A percentile compares a stretch with the other conserved stretches of the same genome.
Conservation (phyloP, 2,888 invertebrate genomes). For the Drepanosiphum platanoidis region DNA sequence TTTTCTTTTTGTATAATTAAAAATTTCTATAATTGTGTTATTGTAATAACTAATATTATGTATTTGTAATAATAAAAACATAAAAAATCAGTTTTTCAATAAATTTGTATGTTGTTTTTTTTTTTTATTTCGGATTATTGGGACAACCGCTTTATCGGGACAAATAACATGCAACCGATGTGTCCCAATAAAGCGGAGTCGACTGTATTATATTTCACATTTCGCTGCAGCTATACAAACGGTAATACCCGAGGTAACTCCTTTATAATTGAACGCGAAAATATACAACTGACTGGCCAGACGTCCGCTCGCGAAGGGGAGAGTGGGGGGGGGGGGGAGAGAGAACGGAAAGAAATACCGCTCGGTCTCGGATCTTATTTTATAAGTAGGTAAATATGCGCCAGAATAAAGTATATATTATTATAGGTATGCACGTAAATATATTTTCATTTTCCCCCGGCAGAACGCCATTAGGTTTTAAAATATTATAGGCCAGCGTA, state of each 20-base stretch:
- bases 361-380: background rate
- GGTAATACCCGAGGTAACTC: constrained; percentile 12
- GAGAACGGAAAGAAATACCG: background rate
- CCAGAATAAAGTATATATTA: background rate
- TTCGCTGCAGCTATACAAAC: background rate
- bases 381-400: background rate
- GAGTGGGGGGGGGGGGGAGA: background rate
- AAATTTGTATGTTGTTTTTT: too few relatives aligned
- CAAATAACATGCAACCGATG: too few relatives aligned
- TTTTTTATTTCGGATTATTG: too few relatives aligned
- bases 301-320: background rate
- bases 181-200: too few relatives aligned
- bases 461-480: background rate
- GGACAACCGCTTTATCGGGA: too few relatives aligned
- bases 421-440: too few relatives aligned
- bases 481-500: background rate
- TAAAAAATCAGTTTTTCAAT: too few relatives aligned
- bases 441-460: background rate
- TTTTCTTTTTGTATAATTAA: too few relatives aligned
- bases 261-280: constrained; percentile 8
- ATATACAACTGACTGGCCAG: background rate
- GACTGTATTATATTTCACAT: background rate
- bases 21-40: too few relatives aligned
- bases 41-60: too few relatives aligned
- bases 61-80: too few relatives aligned